A percentile compares a stretch with the other conserved stretches of the same genome.
phyloP scores from a whole-genome alignment of 2,797 vertebrate species.

The Acanthiza pusilla region DNA sequence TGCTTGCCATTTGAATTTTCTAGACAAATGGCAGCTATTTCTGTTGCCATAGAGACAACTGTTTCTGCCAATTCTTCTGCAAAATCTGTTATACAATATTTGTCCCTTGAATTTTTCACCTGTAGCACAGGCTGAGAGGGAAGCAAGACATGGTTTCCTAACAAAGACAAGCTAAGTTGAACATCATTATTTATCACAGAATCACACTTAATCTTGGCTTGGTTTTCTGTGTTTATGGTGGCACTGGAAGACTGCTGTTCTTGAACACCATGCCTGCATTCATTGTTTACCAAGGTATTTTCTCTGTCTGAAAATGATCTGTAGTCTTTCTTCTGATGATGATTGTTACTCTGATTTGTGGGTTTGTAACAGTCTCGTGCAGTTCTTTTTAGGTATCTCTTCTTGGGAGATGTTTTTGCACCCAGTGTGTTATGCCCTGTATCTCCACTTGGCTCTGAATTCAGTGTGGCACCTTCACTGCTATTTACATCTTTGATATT shows the following conservation, averaged over 20 bases:
- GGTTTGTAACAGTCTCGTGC: conserved; percentile 70
- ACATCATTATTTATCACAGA: conserved; percentile 61
- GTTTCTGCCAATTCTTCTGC: conserved; percentile 95
- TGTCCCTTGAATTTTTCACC: conserved; percentile 79
- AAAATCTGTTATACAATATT: conserved; percentile 86
- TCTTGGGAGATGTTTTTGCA: conserved; percentile 53
- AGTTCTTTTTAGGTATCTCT: conserved; percentile 50
- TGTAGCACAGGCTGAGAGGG: conserved; percentile 67
- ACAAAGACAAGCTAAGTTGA: conserved; percentile 60
- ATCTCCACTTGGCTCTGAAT: conserved; percentile 1
- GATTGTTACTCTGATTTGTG: conserved; percentile 49
- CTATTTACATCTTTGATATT: neutral
- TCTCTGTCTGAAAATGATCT: conserved; percentile 45
- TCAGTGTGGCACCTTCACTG: neutral
- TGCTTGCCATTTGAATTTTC: conserved; percentile 96
- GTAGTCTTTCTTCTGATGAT: conserved; percentile 36
- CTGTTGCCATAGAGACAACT: conserved; percentile 98
- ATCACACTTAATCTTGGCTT: conserved; percentile 36
- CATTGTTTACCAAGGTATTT: neutral
- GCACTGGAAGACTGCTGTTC: conserved; percentile 60
- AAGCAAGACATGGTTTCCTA: conserved; percentile 62
- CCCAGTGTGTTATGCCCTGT: neutral
- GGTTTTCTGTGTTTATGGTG: neutral
- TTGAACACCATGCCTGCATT: conserved; percentile 60
- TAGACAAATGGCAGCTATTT: conserved; percentile 95